Evolutionary conservation across 92 coral and sea anemone genomes (phyloP), one percentile per base, ranked within the genome.

Genomic region (Siderastrea radians): DNA sequence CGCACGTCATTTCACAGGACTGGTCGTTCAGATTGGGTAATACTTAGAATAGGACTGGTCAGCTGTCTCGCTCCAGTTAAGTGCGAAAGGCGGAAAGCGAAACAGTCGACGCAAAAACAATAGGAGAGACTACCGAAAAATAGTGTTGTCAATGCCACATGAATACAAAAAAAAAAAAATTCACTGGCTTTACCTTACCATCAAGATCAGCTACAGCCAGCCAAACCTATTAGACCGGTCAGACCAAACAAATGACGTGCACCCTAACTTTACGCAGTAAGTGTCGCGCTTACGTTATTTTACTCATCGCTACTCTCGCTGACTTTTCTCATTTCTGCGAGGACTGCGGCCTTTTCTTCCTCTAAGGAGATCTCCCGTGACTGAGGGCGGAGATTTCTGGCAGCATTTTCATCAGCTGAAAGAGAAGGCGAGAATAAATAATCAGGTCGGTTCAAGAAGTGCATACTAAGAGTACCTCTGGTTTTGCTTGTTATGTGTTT

Each of bases 311-410:
- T 73, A 7, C 87, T 63, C 15, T 84, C 80, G 49, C 87, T 84
- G 71, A 84, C 66, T 16, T 84, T 84, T 49, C 98, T 84, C 82
- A 92, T 88, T 65, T 92, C 98, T 5, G 90, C 98, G 58, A 95
- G 86, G 38, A 95, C 95, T 75, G 89, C 88, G 7, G 98, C 94
- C 54, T 95, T 95, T 81, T 95, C 98, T 85, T 93, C 98, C 81
- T 95, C 96, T 43, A 93, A 75, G 16, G 98, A 87, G 54, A 95
- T 80, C 44, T 95, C 98, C 49, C 88, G 88, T 45, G 96, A 95
- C 55, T 85, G 84, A 1, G 98, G 98, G 58, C 98, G 91, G 14
- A 95, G 85, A 80, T 95, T 95, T 81, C 88, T 87, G n/a, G 68
- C 61, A n/a, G 83, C 72, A 45, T 84, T 89, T 79, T 64, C 72